These are phyloP conservation scores for Crossaster papposus DNA, from an alignment of 53 echinoderm and acorn worm genomes.

Conservation along the genomic window DNA sequence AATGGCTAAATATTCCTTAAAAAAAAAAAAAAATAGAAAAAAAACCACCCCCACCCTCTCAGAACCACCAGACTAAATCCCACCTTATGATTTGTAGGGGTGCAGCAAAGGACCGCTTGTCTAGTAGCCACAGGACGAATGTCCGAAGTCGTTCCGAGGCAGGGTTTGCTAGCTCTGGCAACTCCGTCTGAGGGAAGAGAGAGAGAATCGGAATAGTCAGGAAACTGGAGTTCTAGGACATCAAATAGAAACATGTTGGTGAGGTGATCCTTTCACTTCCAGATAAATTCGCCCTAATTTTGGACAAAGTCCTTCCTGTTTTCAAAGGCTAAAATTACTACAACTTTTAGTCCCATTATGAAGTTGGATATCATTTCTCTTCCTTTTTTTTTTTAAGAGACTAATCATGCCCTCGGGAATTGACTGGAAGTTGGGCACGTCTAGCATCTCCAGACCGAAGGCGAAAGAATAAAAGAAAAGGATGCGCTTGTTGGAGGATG, in stretches of 20 bases:
- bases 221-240: no score
- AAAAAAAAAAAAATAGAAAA: neutral
- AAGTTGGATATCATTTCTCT: no score
- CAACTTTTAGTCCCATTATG: no score
- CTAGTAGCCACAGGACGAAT: constrained; percentile 86
- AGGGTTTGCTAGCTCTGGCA: constrained; percentile 82
- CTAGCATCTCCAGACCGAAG: constrained; percentile 80
- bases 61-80: neutral
- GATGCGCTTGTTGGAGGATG: no score
- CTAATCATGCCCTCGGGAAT: constrained; percentile 92
- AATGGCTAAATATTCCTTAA: neutral
- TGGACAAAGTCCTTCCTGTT: no score
- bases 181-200: constrained; percentile 65
- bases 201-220: neutral
- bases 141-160: constrained; percentile 78
- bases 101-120: constrained; percentile 82
- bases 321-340: no score
- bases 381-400: neutral
- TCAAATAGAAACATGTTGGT: neutral
- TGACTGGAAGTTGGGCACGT: constrained; percentile 84
- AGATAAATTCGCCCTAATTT: neutral
- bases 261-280: neutral
- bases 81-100: constrained; percentile 91
- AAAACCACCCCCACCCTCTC: no score
- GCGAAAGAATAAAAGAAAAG: no score